These are phyloP conservation scores for Neomorphus geoffroyi DNA, from an alignment of 2,797 vertebrate genomes.

Conservation along the genomic window DNA sequence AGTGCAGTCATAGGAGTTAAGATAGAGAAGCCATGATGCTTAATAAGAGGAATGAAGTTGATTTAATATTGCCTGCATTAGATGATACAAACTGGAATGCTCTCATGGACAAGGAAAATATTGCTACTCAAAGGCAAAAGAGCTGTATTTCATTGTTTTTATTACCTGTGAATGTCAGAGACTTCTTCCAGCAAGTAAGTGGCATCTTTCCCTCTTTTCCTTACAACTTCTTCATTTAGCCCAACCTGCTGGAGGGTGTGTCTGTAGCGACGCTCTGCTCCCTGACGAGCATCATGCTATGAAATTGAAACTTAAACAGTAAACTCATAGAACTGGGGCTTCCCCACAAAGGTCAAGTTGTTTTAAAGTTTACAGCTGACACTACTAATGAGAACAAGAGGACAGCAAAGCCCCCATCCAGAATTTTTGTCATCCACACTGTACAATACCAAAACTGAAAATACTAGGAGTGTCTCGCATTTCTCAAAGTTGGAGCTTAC, in stretches of 20 bases:
- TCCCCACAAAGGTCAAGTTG: background rate
- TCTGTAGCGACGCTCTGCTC: slow-evolving; percentile 83
- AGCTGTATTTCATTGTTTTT: background rate
- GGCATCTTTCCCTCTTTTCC: slow-evolving; percentile 75
- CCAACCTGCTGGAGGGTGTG: slow-evolving; percentile 83
- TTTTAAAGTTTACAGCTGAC: background rate
- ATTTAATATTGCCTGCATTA: background rate
- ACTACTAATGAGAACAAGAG: background rate
- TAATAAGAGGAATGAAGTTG: background rate
- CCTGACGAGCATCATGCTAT: slow-evolving; percentile 82
- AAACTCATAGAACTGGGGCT: background rate
- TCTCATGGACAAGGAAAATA: background rate
- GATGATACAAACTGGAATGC: background rate
- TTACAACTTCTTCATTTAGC: slow-evolving; percentile 87
- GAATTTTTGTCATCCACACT: background rate
- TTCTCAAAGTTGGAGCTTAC: background rate
- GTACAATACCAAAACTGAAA: background rate
- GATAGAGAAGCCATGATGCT: background rate
- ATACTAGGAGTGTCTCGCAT: background rate
- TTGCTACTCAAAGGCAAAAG: background rate
- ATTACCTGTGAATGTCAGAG: slow-evolving; percentile 74
- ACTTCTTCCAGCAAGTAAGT: slow-evolving; percentile 50
- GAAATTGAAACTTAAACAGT: background rate
- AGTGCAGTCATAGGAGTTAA: background rate
- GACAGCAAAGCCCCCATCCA: background rate